Evolutionary conservation across 1,140 invertebrate species (phyloP).

Genomic region (Lysiphlebus fabarum): DNA sequence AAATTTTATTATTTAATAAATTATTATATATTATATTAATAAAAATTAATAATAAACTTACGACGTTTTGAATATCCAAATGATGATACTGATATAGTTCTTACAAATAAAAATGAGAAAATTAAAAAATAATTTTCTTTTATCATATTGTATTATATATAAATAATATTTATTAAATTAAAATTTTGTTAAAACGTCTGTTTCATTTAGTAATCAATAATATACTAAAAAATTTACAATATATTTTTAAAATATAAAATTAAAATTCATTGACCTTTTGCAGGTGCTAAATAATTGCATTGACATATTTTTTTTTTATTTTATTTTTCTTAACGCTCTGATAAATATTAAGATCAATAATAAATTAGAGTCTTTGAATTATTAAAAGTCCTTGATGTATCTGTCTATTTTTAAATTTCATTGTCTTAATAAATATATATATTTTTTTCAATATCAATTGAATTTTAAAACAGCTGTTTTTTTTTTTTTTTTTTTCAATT

Average conservation of each 20-base stretch:
- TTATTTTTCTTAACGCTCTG: no score
- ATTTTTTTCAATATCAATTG: no score
- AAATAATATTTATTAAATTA: neutral
- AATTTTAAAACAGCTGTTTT: no score
- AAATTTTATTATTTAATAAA: neutral
- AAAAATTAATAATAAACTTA: neutral
- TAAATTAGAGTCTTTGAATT: no score
- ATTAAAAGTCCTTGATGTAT: no score
- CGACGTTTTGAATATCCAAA: slow-evolving; percentile 2
- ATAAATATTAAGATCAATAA: no score
- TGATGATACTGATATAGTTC: neutral
- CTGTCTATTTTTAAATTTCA: no score
- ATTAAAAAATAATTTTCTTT: neutral
- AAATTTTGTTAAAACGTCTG: neutral
- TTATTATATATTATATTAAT: neutral
- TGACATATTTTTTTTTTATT: neutral
- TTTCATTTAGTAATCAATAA: no score
- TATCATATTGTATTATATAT: neutral
- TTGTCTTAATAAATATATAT: no score
- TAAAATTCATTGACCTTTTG: neutral
- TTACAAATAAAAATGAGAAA: neutral
- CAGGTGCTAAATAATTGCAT: neutral
- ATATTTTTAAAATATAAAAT: neutral
- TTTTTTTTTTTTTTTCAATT: no score
- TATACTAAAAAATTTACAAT: neutral